Base-by-base conservation (phyloP, 2,797 vertebrate species). In the Sebastiscus tertius region DNA sequence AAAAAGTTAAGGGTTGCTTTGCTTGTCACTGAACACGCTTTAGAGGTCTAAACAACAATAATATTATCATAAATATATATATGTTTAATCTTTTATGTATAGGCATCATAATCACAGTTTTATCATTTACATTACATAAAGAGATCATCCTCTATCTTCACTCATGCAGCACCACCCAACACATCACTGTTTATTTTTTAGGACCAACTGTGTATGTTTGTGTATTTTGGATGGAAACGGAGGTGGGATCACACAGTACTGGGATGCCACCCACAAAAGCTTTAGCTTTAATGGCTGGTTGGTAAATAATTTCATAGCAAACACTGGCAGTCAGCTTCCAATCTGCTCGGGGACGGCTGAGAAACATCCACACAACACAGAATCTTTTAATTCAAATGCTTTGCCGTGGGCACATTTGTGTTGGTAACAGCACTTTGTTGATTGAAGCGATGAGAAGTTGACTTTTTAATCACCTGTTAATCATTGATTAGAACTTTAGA, bases 221-320 rank as follows among this genome's bases (percentile, higher is more conserved):
- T 52, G 82, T 67, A 70, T 70, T 77, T 71, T 26, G 29, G 31
- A 59, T 52, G 13, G 60, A 75, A 59, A 39, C 1, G 2, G 2
- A 77, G 34, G 6, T 60, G 68, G 63, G 24, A 56, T 75, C 49
- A 34, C 27, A 10, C 36, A 78, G 20, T 8, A 42, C 26, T 36
- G 42, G 46, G 49, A 72, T 0, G 4, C n/a, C 22, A 62, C 9
- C 52, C 18, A 55, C 52, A 67, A 27, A 72, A 74, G 77, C 75
- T 69, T 56, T 39, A 55, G 31, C 52, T 77, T 62, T 79, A 79
- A 65, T 71, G 60, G 63, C 13, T 33, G 33, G 27, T 64, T 36
- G 65, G 75, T 81, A 78, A 89, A 86, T 73, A 27, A 72, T 74
- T 62, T 73, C n/a, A 75, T 59, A 55, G 68, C 46, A 87, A 87